Evolutionary conservation across 1,140 invertebrate species (phyloP), one percentile per base, ranked within the genome.

Genomic region (Microplitis demolitor): DNA sequence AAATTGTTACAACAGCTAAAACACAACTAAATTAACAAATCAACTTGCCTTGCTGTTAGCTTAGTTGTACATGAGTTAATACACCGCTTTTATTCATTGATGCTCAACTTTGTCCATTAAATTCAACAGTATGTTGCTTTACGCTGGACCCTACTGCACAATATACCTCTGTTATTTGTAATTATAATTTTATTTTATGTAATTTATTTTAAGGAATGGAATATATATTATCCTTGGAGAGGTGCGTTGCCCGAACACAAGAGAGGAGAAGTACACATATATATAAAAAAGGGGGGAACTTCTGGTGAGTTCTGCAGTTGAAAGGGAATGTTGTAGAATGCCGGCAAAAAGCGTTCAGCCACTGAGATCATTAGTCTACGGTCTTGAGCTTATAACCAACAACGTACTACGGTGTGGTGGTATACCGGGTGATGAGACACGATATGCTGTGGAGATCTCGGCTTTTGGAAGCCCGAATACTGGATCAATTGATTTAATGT

Each of bases 301-400:
- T 16, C 9, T 14, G 16, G 39, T 58, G 71, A 67, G 63, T 66
- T 33, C 54, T 85, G 80, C 82, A 85, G 83, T 80, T 82, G 82
- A 86, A 86, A 85, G 85, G 79, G 85, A 87, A 87, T 87, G 85
- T 82, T 85, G 85, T 86, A 87, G 85, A 87, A 87, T 87, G 85
- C 75, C 80, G 80, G 79, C 84, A 87, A 87, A 87, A 87, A 87
- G 83, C 83, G 76, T 72, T 53, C 83, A 86, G 83, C 71, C 82
- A 80, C 79, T 76, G 79, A 77, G 82, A 87, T 87, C 85, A 87
- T 87, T 87, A 87, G 85, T 86, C 85, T 84, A 84, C 80, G 75
- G 79, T 78, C 78, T 78, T 77, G 58, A 71, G 60, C 69, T 71
- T 71, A 61, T 73, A 73, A 35, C 58, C 35, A 73, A 63, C 39